Evolutionary conservation across 2,797 vertebrate genomes (phyloP).

Genomic region (Rallus crepitans): DNA sequence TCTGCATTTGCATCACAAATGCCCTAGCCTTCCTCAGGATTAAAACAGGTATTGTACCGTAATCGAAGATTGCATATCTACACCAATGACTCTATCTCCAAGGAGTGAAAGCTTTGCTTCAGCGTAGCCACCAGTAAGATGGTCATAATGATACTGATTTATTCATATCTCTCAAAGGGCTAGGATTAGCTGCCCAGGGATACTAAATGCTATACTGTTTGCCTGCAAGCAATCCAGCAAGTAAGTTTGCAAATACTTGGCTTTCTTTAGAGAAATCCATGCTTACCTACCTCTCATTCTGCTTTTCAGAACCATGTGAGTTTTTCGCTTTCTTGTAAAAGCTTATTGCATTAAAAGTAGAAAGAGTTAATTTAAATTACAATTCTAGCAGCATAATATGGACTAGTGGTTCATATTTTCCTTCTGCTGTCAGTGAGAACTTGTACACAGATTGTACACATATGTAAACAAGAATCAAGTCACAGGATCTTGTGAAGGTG

Average conservation of each 20-base stretch:
- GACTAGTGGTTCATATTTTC: not conserved
- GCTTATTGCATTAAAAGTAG: no score
- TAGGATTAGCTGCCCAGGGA: not conserved
- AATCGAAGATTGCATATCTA: fast-evolving
- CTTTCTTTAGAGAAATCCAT: slow-evolving; percentile 42
- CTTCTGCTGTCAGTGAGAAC: not conserved
- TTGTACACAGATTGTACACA: not conserved
- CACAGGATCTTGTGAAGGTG: not conserved
- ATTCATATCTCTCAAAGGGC: not conserved
- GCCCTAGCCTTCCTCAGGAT: not conserved
- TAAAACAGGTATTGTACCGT: not conserved
- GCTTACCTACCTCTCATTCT: slow-evolving; percentile 2
- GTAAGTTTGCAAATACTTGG: slow-evolving; percentile 30
- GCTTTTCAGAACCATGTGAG: not conserved
- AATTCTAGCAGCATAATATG: not conserved
- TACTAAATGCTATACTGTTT: not conserved
- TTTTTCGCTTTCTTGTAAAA: not conserved
- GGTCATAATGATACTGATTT: not conserved
- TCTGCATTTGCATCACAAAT: not conserved
- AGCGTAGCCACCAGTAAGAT: not conserved
- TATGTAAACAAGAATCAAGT: fast-evolving
- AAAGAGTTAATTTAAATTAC: not conserved
- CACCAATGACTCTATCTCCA: not conserved
- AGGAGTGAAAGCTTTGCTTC: not conserved
- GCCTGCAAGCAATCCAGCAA: not conserved